phyloP scores from a whole-genome alignment of 2,888 invertebrate genomes.

The Tetragonula carbonaria region DNA sequence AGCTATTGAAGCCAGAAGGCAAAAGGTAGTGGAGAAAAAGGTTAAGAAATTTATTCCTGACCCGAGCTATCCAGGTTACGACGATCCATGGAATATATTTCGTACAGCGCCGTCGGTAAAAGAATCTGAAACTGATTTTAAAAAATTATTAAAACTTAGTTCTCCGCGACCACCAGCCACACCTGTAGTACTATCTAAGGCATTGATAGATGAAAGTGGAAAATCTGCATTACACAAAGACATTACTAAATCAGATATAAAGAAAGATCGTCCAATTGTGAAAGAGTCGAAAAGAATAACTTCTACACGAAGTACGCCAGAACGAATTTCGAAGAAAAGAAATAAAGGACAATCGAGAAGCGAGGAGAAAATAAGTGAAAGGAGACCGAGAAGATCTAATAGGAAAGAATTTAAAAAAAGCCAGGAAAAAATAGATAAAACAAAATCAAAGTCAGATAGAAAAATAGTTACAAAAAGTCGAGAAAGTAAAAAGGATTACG shows the following conservation, averaged over 20 bases:
- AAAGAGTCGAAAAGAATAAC: background rate
- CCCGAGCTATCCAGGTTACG: slow-evolving; percentile 59
- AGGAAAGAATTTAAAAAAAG: background rate
- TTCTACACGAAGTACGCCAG: background rate
- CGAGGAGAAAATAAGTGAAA: background rate
- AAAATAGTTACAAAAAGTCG: background rate
- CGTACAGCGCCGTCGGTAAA: slow-evolving; percentile 62
- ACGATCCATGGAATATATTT: slow-evolving; percentile 64
- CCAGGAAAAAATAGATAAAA: background rate
- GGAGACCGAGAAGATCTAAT: background rate
- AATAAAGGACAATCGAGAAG: background rate
- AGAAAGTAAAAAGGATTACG: background rate
- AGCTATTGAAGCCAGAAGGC: background rate
- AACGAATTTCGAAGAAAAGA: background rate
- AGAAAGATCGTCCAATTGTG: background rate
- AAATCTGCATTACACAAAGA: background rate
- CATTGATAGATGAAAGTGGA: slow-evolving; percentile 1
- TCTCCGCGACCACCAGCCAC: slow-evolving; percentile 27
- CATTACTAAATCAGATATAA: background rate
- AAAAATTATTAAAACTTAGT: slow-evolving; percentile 60
- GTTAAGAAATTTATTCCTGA: slow-evolving; percentile 61
- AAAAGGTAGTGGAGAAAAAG: slow-evolving; percentile 25
- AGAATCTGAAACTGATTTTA: slow-evolving; percentile 61
- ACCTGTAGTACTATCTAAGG: background rate
- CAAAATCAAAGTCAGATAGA: background rate